These are phyloP conservation scores for Drosophila simulans DNA, from an alignment of 1,140 invertebrate species.

Conservation along the genomic window DNA sequence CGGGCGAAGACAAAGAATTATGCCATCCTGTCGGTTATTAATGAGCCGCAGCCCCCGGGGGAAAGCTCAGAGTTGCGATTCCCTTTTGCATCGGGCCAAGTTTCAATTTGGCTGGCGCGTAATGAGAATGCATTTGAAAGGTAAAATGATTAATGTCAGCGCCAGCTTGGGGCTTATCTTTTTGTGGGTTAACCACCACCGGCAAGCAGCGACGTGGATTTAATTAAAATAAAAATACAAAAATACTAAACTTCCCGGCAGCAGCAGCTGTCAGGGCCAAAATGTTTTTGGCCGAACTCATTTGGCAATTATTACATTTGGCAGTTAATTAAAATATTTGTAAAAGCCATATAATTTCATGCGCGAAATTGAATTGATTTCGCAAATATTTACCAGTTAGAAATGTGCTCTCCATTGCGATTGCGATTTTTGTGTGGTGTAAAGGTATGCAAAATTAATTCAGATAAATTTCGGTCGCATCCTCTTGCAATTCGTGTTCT, in stretches of 20 bases:
- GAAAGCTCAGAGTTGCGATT: constrained; percentile 9
- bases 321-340: constrained; percentile 68
- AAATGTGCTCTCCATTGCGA: not conserved
- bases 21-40: constrained; percentile 56
- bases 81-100: constrained; percentile 33
- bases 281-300: constrained; percentile 27
- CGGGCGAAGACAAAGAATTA: constrained; percentile 55
- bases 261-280: constrained; percentile 42
- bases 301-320: constrained; percentile 40
- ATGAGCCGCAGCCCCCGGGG: constrained; percentile 37
- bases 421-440: not conserved
- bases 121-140: constrained; percentile 52
- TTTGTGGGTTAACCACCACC: constrained; percentile 35
- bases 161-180: constrained; percentile 24
- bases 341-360: constrained; percentile 24
- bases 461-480: not conserved
- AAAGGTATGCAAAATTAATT: not conserved
- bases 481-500: not conserved
- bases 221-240: constrained; percentile 52
- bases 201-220: constrained; percentile 17
- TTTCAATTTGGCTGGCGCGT: constrained; percentile 49
- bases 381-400: constrained; percentile 29
- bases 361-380: constrained; percentile 44
- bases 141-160: constrained; percentile 57
- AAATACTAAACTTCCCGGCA: constrained; percentile 26